Base-by-base conservation (phyloP, 30 jellyfish, hydroid and myxozoan species). In the Pseudorhiza aurosa region DNA sequence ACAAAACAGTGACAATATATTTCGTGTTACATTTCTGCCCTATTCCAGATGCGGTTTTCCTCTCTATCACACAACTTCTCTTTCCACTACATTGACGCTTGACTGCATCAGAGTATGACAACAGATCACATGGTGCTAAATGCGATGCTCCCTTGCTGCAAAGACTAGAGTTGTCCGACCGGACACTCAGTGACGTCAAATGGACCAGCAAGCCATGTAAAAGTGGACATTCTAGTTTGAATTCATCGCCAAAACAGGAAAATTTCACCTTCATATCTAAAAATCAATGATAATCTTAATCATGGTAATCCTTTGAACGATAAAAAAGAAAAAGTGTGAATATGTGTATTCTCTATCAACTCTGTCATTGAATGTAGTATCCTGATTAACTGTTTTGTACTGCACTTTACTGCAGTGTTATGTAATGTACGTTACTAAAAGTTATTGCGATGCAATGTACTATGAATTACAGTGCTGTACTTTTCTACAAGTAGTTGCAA, bases 81-180 rank as follows among this genome's bases (percentile, higher is more conserved):
- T 45, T 80, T 14, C 91, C 91, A 51, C 58, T 80, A 71, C 91
- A 80, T 35, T 65, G 22, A 44, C 47, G 27, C 65, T 53, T 80
- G 58, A 80, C 55, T 46, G 63, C 17, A 15, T 50, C 50, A 10
- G 83, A 65, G 30, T 80, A 80, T 33, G 56, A 19, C 45, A 65
- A 17, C 28, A 65, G 35, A 70, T 56, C 80, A 62, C 91, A 80
- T 8, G 91, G 81, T 9, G 32, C 75, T 15, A 77, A 49, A 31
- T 39, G 24, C 3, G 35, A 29, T 21, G 25, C 29, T 30, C 67
- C 71, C 17, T 65, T 39, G 15, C 24, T 22, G 67, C 91, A 80
- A 0, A 80, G 36, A 22, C 44, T 62, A 10, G 91, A 80, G 35
- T 80, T 70, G 32, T 1, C 25, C 1, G 91, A 57, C n/a, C 72